Base-by-base conservation (phyloP, 2,113 vertebrate genomes). In the Oenanthe oenanthe region DNA sequence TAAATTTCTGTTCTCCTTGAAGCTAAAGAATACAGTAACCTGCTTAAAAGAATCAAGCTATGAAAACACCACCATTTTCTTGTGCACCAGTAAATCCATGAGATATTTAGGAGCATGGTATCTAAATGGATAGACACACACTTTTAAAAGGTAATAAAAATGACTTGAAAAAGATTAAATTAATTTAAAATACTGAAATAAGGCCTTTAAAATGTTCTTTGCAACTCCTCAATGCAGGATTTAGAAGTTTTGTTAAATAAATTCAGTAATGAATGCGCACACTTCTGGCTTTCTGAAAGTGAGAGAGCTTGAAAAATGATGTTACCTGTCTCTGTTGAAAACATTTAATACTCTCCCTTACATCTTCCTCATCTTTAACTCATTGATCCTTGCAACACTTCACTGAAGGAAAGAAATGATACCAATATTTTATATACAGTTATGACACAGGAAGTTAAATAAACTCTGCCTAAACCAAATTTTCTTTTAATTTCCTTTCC, bases 21-120 rank as follows among this genome's bases (percentile, higher is more conserved):
- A 92, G 68, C n/a, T 93, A 67, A 95, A 85, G 42, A 88, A 56
- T 89, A 84, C 86, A 73, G 40, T 85, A 80, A 80, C 83, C 50
- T 86, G 28, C 60, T 82, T 89, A 96, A 96, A 92, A 63, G 71
- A 91, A 65, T 85, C 57, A 84, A 83, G 73, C 65, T 93, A 82
- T 70, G 36, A 92, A 92, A 96, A 87, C 85, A 94, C 2, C 29
- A 53, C 29, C 10, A 63, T 90, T 78, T 86, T 76, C 48, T 81
- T 81, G 45, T 36, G 43, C 3, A n/a, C 10, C 2, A 2, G 11
- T 48, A 77, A 89, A 83, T 71, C 43, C 24, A 32, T 25, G 36
- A 51, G 61, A 29, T 80, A 29, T 36, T 86, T 61, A 75, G 48
- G 5, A 68, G 9, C 17, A 15, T 36, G 34, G 28, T 66, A 76